Evolutionary conservation across 2,888 invertebrate genomes (phyloP).

Genomic region (Rhopalosiphum nymphaeae): DNA sequence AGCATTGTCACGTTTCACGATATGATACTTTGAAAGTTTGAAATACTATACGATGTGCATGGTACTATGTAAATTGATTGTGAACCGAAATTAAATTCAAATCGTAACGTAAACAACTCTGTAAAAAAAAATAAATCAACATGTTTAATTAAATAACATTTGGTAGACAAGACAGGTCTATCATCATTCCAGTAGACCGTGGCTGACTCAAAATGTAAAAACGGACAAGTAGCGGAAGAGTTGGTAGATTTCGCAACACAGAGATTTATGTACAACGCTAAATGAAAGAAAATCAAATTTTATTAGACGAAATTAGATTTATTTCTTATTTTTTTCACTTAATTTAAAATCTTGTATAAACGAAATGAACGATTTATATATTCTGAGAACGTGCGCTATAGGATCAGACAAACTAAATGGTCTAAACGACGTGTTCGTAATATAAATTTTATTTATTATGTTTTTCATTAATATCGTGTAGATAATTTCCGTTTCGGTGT

Average conservation of each 20-base stretch:
- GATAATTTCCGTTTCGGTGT: background rate
- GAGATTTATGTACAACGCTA: background rate
- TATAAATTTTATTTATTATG: background rate
- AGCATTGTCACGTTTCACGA: background rate
- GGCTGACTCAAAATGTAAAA: background rate
- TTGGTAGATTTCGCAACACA: background rate
- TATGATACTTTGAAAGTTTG: background rate
- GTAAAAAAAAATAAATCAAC: background rate
- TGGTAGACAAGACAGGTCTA: background rate
- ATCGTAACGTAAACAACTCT: background rate
- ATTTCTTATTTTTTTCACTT: background rate
- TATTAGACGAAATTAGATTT: conserved; percentile 8
- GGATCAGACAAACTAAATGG: background rate
- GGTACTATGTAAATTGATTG: background rate
- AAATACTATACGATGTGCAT: too few relatives aligned
- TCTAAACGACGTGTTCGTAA: background rate
- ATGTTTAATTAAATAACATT: background rate
- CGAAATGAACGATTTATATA: background rate
- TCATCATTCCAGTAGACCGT: background rate
- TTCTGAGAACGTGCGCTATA: background rate
- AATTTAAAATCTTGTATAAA: background rate
- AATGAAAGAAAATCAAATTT: conserved; percentile 43
- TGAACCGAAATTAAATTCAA: background rate
- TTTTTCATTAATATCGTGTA: background rate
- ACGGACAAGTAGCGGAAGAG: background rate